phyloP scores from a whole-genome alignment of 2,113 vertebrate species.

The Nycticryphes semicollaris region DNA sequence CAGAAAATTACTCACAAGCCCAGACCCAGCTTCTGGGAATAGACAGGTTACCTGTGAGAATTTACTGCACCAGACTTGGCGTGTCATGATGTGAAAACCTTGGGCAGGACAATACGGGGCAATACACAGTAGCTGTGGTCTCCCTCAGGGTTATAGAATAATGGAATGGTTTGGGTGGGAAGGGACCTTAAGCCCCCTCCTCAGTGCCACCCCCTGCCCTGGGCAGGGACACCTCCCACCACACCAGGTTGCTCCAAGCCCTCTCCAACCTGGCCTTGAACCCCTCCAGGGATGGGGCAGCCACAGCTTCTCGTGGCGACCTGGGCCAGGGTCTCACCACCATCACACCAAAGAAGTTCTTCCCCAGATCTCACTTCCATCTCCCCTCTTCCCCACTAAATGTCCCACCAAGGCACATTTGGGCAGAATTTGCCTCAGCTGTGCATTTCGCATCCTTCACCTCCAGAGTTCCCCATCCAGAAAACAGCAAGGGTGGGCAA shows the following conservation, averaged over 20 bases:
- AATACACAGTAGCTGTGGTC: accelerated
- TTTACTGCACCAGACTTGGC: not conserved
- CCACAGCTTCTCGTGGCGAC: too few relatives aligned
- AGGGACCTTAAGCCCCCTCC: too few relatives aligned
- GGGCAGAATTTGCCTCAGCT: not conserved
- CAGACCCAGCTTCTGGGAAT: not conserved
- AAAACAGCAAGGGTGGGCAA: not conserved
- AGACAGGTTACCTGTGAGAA: not conserved
- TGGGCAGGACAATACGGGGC: not conserved
- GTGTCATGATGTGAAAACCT: not conserved
- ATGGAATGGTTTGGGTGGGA: too few relatives aligned
- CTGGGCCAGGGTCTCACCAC: too few relatives aligned
- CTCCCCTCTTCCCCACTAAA: not conserved
- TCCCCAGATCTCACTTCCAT: too few relatives aligned
- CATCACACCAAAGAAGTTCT: too few relatives aligned
- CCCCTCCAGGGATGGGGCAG: too few relatives aligned
- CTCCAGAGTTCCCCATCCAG: not conserved
- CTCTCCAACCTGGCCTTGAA: too few relatives aligned
- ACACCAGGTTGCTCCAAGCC: too few relatives aligned
- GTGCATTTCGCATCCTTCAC: not conserved
- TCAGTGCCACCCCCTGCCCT: too few relatives aligned
- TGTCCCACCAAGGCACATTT: not conserved
- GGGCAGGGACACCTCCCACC: too few relatives aligned
- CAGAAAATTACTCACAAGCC: not conserved
- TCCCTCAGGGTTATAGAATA: not conserved